Conservation (phyloP, 2,888 invertebrate species). For the Hipparchia sbordonii region DNA sequence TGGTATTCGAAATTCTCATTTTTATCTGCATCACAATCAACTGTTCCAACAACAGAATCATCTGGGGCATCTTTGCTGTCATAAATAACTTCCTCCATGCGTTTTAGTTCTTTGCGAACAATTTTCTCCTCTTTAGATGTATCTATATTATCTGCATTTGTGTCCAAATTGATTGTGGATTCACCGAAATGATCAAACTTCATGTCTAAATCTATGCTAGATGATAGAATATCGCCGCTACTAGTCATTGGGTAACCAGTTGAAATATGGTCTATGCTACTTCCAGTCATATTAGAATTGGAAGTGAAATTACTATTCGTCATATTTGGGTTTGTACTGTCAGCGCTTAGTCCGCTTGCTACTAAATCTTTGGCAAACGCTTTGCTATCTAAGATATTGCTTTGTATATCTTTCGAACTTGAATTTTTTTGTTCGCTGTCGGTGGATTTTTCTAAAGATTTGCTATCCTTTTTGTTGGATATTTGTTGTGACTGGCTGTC, state of each 20-base stretch:
- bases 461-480: conserved; percentile 65
- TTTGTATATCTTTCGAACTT: conserved; percentile 70
- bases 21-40: conserved; percentile 40
- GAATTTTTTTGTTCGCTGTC: conserved; percentile 74
- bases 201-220: conserved; percentile 81
- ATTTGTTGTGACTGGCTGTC: conserved; percentile 62
- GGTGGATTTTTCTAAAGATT: conserved; percentile 62
- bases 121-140: conserved; percentile 44
- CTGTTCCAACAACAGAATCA: conserved; percentile 39
- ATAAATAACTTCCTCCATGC: conserved; percentile 53
- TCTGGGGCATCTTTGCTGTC: conserved; percentile 49
- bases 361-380: conserved; percentile 58
- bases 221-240: conserved; percentile 66
- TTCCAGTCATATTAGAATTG: conserved; percentile 73
- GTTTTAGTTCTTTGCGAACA: conserved; percentile 45
- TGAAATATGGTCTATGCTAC: conserved; percentile 67
- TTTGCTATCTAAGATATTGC: conserved; percentile 70
- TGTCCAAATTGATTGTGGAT: conserved; percentile 64
- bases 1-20: conserved; percentile 75
- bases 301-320: conserved; percentile 73
- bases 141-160: conserved; percentile 42
- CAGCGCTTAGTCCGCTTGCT: conserved; percentile 64
- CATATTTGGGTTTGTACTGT: conserved; percentile 74
- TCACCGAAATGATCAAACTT: conserved; percentile 86
- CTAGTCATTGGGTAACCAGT: conserved; percentile 76